Conservation (phyloP, 2,113 vertebrate species). For the Platysternon megacephalum region DNA sequence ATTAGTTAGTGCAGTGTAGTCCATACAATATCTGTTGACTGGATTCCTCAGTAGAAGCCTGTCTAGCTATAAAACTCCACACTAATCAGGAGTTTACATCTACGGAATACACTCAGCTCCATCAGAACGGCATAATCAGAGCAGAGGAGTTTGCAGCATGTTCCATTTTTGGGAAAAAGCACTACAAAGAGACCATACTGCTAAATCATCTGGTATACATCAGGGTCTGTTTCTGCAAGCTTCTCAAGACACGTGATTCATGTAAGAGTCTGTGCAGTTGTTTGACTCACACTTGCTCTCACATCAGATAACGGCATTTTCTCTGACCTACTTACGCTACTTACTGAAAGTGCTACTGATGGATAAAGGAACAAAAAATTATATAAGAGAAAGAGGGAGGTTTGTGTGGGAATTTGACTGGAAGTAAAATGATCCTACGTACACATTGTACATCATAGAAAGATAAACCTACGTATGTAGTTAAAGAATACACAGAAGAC, state of each 20-base stretch:
- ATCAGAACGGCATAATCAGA: no score
- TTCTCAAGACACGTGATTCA: fast-evolving
- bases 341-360: neutral
- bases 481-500: neutral
- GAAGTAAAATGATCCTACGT: neutral
- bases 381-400: neutral
- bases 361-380: neutral
- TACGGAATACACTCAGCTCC: fast-evolving
- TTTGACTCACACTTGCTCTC: no score
- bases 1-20: neutral
- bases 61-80: neutral
- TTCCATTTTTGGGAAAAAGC: neutral
- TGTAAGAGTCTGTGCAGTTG: fast-evolving
- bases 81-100: neutral
- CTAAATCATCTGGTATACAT: neutral
- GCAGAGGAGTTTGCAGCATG: fast-evolving
- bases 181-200: neutral
- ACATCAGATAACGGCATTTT: neutral
- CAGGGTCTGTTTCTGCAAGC: neutral
- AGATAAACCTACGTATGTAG: neutral
- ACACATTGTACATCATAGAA: fast-evolving
- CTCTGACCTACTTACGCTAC: neutral
- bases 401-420: neutral
- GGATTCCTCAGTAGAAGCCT: neutral
- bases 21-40: fast-evolving